These are phyloP conservation scores for Steatornis caripensis DNA, from an alignment of 2,113 vertebrate genomes.

Conservation along the genomic window DNA sequence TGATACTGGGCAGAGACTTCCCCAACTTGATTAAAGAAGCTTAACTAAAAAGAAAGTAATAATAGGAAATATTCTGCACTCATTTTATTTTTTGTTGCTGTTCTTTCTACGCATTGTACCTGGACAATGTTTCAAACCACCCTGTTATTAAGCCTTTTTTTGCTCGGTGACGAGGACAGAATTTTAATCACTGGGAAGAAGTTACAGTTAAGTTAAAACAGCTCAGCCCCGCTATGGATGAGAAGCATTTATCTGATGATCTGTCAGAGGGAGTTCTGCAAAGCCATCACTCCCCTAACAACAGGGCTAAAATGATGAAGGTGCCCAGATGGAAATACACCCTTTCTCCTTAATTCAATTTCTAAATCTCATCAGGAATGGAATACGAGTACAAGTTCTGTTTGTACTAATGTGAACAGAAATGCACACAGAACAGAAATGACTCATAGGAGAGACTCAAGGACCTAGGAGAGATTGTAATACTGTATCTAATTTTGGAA, in stretches of 20 bases:
- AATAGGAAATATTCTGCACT: not conserved
- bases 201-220: not conserved
- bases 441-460: not conserved
- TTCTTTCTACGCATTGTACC: not conserved
- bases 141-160: not conserved
- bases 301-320: not conserved
- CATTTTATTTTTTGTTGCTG: not conserved
- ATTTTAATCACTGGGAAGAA: not conserved
- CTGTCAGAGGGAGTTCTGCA: not conserved
- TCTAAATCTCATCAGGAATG: not conserved
- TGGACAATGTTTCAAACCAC: not conserved
- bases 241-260: not conserved
- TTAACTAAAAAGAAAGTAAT: not conserved
- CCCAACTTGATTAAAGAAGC: not conserved
- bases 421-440: not conserved
- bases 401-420: not conserved
- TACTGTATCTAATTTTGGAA: slow-evolving; percentile 15
- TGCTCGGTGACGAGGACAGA: not conserved
- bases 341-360: not conserved
- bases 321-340: not conserved
- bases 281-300: not conserved
- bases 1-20: not conserved
- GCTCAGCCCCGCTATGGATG: not conserved
- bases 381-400: not conserved
- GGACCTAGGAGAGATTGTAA: not conserved